phyloP scores from a whole-genome alignment of 1,140 invertebrate species.

The Hylyphantes graminicola region DNA sequence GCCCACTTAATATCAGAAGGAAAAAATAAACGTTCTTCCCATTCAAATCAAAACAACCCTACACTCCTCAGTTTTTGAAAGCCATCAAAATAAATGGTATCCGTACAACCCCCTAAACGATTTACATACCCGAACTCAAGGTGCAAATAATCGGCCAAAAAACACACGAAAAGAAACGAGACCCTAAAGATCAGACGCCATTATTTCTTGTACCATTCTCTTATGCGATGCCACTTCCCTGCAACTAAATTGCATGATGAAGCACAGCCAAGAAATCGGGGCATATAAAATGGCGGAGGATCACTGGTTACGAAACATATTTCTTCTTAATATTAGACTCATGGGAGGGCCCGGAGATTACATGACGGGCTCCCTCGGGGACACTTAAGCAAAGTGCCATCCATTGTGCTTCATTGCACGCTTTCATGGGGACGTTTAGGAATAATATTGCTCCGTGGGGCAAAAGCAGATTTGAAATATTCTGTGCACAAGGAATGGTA shows the following conservation, averaged over 20 bases:
- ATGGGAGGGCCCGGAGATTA: slow-evolving; percentile 19
- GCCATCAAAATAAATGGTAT: too few species aligned
- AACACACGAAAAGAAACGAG: too few species aligned
- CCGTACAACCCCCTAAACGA: not conserved
- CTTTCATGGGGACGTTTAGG: not conserved
- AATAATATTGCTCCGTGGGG: not conserved
- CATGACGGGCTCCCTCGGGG: not conserved
- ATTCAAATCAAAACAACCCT: too few species aligned
- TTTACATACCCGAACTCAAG: not conserved
- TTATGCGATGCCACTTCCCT: too few species aligned
- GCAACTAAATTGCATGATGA: too few species aligned
- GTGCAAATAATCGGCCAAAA: not conserved
- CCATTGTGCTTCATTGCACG: slow-evolving; percentile 7
- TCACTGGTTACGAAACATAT: slow-evolving; percentile 5
- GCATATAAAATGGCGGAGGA: not conserved
- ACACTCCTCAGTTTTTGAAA: too few species aligned
- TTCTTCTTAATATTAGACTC: slow-evolving; percentile 36
- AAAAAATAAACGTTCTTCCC: too few species aligned
- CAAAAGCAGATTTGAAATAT: slow-evolving; percentile 4
- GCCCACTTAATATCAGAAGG: too few species aligned
- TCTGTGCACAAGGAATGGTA: not conserved
- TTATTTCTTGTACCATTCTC: too few species aligned
- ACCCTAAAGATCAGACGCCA: too few species aligned
- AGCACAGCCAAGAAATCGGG: not conserved
- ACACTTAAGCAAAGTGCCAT: slow-evolving; percentile 32